Base-by-base conservation (phyloP, 2,888 invertebrate genomes). In the Aquatica leii region DNA sequence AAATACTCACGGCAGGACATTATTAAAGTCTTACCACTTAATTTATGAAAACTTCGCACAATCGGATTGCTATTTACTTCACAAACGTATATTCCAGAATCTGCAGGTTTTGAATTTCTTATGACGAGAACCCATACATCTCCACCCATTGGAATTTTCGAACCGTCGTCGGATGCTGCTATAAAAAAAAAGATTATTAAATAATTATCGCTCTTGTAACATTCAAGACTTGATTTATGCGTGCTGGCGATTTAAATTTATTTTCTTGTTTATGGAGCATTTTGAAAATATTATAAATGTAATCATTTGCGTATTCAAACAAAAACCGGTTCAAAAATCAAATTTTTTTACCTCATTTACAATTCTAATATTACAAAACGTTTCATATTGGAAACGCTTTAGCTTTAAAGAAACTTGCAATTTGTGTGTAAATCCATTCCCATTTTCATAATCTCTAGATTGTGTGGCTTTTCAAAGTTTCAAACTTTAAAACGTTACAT, bases 121-220 rank as follows among this genome's bases (percentile, higher is more conserved):
- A 94, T 92, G 66, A 92, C 88, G 51, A 94, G 84, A 41, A 94
- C 92, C 93, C 93, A 94, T 12, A 93, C 93, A 76, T 93, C 93
- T 0, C 93, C 93, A 1, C 91, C 93, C 75, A 85, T 84, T 48
- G 81, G 76, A 50, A 80, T 71, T 54, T 72, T 73, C 24, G 77
- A 59, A 35, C 69, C 74, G 66, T 76, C 77, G n/a, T 70, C 79
- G 51, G 77, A 77, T 12, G 72, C 52, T 51, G 66, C 71, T 68
- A 74, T 18, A 74, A 73, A n/a, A n/a, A n/a, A n/a, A n/a, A n/a
- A n/a, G n/a, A n/a, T n/a, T n/a, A n/a, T n/a, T 62, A 58, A 54
- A 34, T 53, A 54, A 63, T 54, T n/a, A n/a, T n/a, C n/a, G n/a
- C n/a, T n/a, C n/a, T n/a, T n/a, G n/a, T n/a, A n/a, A n/a, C n/a